These are phyloP conservation scores for Gasterosteus aculeatus DNA, from an alignment of 2,113 vertebrate species.

Conservation along the genomic window DNA sequence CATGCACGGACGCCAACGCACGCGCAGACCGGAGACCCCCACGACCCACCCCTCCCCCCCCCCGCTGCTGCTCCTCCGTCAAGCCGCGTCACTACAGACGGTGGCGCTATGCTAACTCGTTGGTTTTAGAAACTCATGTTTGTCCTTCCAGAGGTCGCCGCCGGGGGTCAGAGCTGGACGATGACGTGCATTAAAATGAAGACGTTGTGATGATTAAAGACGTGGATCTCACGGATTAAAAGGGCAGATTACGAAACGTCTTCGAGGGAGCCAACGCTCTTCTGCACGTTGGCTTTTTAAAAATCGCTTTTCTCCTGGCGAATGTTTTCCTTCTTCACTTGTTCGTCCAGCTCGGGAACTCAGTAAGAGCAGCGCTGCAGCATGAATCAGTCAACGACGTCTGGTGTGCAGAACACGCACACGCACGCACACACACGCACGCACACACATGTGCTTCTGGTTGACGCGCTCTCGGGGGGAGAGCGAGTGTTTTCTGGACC, in stretches of 20 bases:
- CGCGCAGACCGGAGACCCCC: neutral
- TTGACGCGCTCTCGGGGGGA: constrained; percentile 36
- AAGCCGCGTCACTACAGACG: neutral
- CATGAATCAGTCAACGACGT: constrained; percentile 22
- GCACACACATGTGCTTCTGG: constrained; percentile 50
- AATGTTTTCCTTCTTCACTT: neutral
- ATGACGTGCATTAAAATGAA: too few species aligned
- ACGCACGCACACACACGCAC: constrained; percentile 26
- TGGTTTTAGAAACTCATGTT: too few species aligned
- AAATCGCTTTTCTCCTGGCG: neutral
- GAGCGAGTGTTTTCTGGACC: constrained; percentile 65
- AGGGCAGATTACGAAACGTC: neutral
- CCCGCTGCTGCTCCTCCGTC: neutral
- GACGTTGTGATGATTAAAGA: neutral
- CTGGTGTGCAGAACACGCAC: constrained; percentile 4
- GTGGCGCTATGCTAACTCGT: too few species aligned
- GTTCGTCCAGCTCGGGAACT: neutral
- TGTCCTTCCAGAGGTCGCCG: too few species aligned
- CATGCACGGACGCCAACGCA: neutral
- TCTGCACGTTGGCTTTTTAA: neutral
- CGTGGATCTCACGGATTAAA: neutral
- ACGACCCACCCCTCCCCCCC: neutral
- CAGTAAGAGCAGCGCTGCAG: neutral
- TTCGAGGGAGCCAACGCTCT: neutral
- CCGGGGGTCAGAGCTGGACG: too few species aligned